A percentile compares a stretch with the other conserved stretches of the same genome.
These are phyloP conservation scores for Falco punctatus DNA, from an alignment of 2,113 vertebrate genomes.

Conservation along the genomic window DNA sequence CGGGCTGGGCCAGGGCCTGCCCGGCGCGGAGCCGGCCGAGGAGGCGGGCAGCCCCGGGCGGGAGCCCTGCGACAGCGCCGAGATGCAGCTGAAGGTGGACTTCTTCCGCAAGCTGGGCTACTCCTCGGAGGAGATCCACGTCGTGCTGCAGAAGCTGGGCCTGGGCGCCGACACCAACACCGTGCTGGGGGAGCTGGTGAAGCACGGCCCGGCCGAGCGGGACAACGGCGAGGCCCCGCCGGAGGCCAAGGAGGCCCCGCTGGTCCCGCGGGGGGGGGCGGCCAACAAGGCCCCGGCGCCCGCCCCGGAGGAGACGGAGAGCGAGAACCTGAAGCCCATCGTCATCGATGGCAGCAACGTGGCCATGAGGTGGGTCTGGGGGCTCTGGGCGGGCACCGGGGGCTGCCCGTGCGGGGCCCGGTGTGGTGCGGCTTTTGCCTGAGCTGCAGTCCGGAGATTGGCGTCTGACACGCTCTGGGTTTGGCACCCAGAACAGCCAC, in stretches of 20 bases:
- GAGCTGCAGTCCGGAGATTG: fast-evolving
- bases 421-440: fast-evolving
- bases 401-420: fast-evolving
- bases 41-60: neutral
- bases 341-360: constrained; percentile 98
- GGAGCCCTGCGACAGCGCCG: constrained; percentile 20
- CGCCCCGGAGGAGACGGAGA: constrained; percentile 55
- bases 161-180: constrained; percentile 87
- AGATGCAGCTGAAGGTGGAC: constrained; percentile 85
- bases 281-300: constrained; percentile 49
- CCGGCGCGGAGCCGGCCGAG: neutral
- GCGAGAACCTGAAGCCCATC: constrained; percentile 83
- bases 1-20: neutral
- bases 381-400: fast-evolving
- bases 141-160: constrained; percentile 86
- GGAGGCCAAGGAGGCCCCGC: constrained; percentile 39
- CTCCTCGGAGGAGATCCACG: constrained; percentile 79
- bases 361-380: constrained; percentile 88
- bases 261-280: constrained; percentile 70
- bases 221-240: constrained; percentile 22
- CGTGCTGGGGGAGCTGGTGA: constrained; percentile 90
- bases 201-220: constrained; percentile 72
- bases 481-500: fast-evolving
- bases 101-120: constrained; percentile 96
- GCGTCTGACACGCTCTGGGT: fast-evolving